Evolutionary conservation across 2,797 vertebrate genomes (phyloP), one percentile per base, ranked within the genome.

Genomic region (Danio jaintianensis): DNA sequence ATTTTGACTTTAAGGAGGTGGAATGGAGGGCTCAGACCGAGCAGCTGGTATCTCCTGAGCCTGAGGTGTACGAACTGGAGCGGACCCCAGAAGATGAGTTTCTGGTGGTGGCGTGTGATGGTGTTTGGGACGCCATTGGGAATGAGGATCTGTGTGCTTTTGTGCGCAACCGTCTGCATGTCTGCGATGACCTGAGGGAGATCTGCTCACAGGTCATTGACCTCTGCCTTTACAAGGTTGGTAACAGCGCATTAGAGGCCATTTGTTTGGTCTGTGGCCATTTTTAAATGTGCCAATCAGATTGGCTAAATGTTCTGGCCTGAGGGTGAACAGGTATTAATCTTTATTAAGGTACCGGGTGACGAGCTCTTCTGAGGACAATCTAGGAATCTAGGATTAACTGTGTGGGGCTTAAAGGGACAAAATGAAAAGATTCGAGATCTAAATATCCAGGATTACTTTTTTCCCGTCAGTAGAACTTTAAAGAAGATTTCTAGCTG

Each of bases 1-100:
- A 96, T 90, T 96, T 95, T 79, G 91, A 92, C 87, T 96, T 94
- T 90, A 96, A 96, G 89, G 92, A 93, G 18, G 95, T 94, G 76
- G 92, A 92, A 42, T 94, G 94, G 94, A 90, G 94, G 80, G 84
- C 92, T 0, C 92, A 94, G 56, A 95, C 95, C 0, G 93, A 94
- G 87, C 95, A 96, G 85, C 92, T 95, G 1, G 93, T 95, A 78
- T 96, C 95, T 0, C 94, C 95, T 0, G 95, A 96, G 85, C 95
- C 95, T 0, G 95, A 96, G 79, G 92, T 96, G 75, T 92, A 93
- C 0, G 91, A 94, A 71, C 62, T 96, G 87, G 87, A 89, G 82
- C 92, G 93, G 59, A 89, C 86, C 0, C 82, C 86, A 0, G 82
- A 87, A 47, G 96, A 96, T 0, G 94, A 96, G 89, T 95, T 96